phyloP scores from a whole-genome alignment of 2,113 vertebrate species.

The Pseudonaja textilis region DNA sequence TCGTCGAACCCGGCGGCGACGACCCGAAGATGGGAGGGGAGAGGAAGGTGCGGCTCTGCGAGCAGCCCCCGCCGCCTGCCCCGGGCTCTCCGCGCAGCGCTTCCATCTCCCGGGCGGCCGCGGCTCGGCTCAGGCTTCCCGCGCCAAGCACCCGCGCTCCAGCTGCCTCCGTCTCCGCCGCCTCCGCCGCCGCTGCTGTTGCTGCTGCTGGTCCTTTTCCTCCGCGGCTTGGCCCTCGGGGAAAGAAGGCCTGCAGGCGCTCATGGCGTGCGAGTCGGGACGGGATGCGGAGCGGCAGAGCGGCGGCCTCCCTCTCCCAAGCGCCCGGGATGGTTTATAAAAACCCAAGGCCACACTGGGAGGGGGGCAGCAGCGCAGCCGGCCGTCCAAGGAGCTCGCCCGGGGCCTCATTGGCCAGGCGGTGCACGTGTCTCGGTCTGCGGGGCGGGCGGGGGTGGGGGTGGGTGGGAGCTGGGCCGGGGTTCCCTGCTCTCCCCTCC shows the following conservation, averaged over 20 bases:
- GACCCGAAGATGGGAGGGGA: slow-evolving; percentile 72
- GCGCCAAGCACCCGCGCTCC: not conserved
- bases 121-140: slow-evolving; percentile 70
- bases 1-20: slow-evolving; percentile 66
- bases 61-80: slow-evolving; percentile 47
- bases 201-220: not conserved
- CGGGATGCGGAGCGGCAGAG: not conserved
- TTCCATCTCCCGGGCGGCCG: slow-evolving; percentile 75
- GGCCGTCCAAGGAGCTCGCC: not conserved
- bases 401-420: slow-evolving; percentile 21
- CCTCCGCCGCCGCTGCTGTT: not conserved
- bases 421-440: slow-evolving; percentile 31
- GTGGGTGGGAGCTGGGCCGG: not conserved
- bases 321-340: slow-evolving; percentile 20
- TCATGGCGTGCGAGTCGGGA: slow-evolving; percentile 37
- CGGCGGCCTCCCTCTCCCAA: not conserved
- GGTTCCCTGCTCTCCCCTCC: not conserved
- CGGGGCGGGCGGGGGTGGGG: slow-evolving; percentile 28
- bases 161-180: not conserved
- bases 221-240: not conserved
- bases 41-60: slow-evolving; percentile 75
- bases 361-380: not conserved
- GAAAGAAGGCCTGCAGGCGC: not conserved
- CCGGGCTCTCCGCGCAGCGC: slow-evolving; percentile 69
- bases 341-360: slow-evolving; percentile 15